Evolutionary conservation across 2,797 vertebrate genomes (phyloP), one percentile per base, ranked within the genome.

Genomic region (Nothura maculosa): DNA sequence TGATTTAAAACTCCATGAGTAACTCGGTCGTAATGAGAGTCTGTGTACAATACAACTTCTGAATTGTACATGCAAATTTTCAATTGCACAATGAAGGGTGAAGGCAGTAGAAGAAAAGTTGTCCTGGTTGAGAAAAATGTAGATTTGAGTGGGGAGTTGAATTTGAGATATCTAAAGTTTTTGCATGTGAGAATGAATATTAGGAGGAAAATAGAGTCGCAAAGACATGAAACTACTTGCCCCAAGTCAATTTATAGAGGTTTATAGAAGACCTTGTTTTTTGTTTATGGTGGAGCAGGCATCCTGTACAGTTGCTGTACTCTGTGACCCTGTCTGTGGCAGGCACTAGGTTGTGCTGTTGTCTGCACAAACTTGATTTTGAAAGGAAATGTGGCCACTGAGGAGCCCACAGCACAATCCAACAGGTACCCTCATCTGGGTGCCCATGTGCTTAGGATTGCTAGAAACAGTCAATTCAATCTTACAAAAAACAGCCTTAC

Each of bases 291-390:
- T 6, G 48, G 12, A 60, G 18, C 13, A 32, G 17, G 3, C 27
- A 38, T 42, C 19, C 43, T 28, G 0, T 2, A 0, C 8, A 10
- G 4, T 1, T 81, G 15, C 7, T 3, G 4, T 28, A 6, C 21
- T 6, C 34, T 9, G 11, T 28, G 42, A 14, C 8, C 4, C 43
- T 66, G 15, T 5, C 48, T 50, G n/a, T 30, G 20, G 1, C 40
- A 21, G 32, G 11, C 20, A 47, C 1, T 27, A 43, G 12, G 0
- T 8, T 80, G 14, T 67, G 14, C 24, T 63, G 20, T 8, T 52
- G 24, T 24, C 12, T 82, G n/a, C 14, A 12, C 15, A 62, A 54
- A n/a, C 4, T 36, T 77, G 55, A 40, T 63, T 85, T 57, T 58
- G 20, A 24, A 63, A 75, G 63, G 27, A 79, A 62, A 70, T 74